phyloP scores from a whole-genome alignment of 2,888 invertebrate genomes.

The Eupithecia inturbata region DNA sequence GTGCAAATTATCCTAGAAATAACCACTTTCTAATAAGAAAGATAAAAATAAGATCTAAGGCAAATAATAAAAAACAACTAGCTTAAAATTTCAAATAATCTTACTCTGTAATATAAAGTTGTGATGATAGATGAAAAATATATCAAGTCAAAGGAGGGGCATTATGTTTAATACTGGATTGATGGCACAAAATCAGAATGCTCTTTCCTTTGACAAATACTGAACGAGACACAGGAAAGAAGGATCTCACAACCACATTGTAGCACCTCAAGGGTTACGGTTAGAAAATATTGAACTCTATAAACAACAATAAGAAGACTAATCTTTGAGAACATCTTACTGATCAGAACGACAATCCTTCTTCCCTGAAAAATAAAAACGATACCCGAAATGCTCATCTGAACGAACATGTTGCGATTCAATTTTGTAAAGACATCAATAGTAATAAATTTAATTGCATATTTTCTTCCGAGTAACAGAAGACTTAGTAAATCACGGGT shows the following conservation, averaged over 20 bases:
- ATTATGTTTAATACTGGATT: slow-evolving; percentile 79
- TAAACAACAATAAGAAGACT: not conserved
- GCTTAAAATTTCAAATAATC: slow-evolving; percentile 78
- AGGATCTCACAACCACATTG: slow-evolving; percentile 80
- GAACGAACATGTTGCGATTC: slow-evolving; percentile 75
- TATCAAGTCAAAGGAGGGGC: slow-evolving; percentile 76
- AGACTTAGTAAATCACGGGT: slow-evolving; percentile 39
- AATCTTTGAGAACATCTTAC: slow-evolving; percentile 26
- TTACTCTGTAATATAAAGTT: slow-evolving; percentile 81
- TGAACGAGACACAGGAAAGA: slow-evolving; percentile 78
- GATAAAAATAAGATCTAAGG: slow-evolving; percentile 79
- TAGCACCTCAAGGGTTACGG: slow-evolving; percentile 74
- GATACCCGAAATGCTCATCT: slow-evolving; percentile 70
- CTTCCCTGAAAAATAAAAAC: slow-evolving; percentile 67
- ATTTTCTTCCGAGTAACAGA: slow-evolving; percentile 37
- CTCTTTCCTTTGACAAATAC: slow-evolving; percentile 80
- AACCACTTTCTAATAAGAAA: slow-evolving; percentile 81
- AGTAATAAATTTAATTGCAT: slow-evolving; percentile 48
- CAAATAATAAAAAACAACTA: slow-evolving; percentile 80
- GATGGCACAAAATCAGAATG: slow-evolving; percentile 82
- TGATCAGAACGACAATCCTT: slow-evolving; percentile 68
- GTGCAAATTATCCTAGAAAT: slow-evolving; percentile 79
- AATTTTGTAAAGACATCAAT: slow-evolving; percentile 57
- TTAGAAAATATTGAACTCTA: slow-evolving; percentile 58
- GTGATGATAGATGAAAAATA: slow-evolving; percentile 76